Percentiles rank a stretch among this genome's conserved stretches.
phyloP scores from a whole-genome alignment of 2,888 invertebrate genomes.

The Amblyjoppa fuscipennis region DNA sequence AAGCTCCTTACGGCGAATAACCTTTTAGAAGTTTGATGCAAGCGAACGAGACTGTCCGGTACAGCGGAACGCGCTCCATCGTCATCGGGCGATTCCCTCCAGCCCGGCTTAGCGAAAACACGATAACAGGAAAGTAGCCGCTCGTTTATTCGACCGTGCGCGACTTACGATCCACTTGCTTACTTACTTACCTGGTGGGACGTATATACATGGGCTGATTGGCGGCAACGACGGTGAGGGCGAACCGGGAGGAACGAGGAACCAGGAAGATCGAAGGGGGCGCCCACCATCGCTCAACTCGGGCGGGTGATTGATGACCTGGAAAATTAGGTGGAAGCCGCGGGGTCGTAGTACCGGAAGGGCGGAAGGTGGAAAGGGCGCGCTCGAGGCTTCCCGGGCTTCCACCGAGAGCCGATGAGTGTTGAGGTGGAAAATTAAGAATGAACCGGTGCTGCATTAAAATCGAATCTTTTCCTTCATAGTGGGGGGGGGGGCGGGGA shows the following conservation, averaged over 20 bases:
- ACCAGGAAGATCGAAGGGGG: conserved; percentile 40
- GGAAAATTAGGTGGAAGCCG: conserved; percentile 72
- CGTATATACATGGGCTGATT: background rate
- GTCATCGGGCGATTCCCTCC: background rate
- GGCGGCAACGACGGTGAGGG: background rate
- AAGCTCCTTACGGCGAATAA: background rate
- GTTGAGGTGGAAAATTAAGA: conserved; percentile 70
- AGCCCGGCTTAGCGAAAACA: background rate
- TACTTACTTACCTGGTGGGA: conserved; percentile 27
- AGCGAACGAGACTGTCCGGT: background rate
- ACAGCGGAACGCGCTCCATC: too few relatives aligned
- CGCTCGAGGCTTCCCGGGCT: conserved; percentile 63
- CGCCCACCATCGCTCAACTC: conserved; percentile 57
- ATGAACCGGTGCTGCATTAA: conserved; percentile 26
- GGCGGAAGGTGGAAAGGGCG: conserved; percentile 17
- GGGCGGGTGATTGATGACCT: conserved; percentile 73
- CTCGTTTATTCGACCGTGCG: conserved; percentile 12
- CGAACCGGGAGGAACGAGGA: conserved; percentile 40
- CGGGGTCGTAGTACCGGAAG: conserved; percentile 26
- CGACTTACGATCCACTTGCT: background rate
- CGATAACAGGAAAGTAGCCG: background rate
- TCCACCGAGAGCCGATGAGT: conserved; percentile 44
- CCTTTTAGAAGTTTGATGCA: background rate
- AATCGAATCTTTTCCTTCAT: conserved; percentile 5
- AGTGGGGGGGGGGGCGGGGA: too few relatives aligned